Percentiles rank a stretch among this genome's conserved stretches.
Conservation (phyloP, 2,797 vertebrate genomes). For the Anolis apletophallus region DNA sequence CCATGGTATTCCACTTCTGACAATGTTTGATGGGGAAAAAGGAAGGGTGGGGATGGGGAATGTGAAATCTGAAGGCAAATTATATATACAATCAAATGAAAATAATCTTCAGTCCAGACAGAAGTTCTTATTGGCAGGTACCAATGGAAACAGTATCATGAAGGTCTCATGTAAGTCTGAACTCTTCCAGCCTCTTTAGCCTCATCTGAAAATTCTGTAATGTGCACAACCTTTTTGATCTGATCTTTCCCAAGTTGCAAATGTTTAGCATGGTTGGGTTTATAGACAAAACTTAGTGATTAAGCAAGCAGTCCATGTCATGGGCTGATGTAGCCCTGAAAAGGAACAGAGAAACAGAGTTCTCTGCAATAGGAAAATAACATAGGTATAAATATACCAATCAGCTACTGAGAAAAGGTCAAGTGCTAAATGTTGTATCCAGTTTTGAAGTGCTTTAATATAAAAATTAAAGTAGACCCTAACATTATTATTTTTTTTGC, state of each 20-base stretch:
- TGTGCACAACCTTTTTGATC: background rate
- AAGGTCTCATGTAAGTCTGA: background rate
- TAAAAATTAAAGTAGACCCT: rapidly evolving
- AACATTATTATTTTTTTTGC: background rate
- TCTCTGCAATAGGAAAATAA: too few species aligned
- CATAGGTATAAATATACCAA: too few species aligned
- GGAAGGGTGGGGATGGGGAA: too few species aligned
- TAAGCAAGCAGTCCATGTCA: background rate
- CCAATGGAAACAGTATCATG: background rate
- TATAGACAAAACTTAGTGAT: too few species aligned
- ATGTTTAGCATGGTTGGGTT: too few species aligned
- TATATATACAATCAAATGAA: background rate
- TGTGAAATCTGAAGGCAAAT: background rate
- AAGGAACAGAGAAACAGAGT: too few species aligned
- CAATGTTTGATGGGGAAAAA: too few species aligned
- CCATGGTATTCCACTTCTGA: background rate
- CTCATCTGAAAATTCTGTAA: background rate
- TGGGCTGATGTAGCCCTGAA: too few species aligned
- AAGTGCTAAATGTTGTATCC: background rate
- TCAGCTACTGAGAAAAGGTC: background rate
- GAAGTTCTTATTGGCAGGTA: background rate
- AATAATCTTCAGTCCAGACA: background rate
- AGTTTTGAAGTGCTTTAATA: rapidly evolving
- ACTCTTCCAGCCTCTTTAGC: background rate
- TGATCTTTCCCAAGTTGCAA: background rate